Percentiles rank a stretch among this genome's conserved stretches.
Evolutionary conservation across 2,888 invertebrate genomes (phyloP).

Genomic region (Epiblema foenella): DNA sequence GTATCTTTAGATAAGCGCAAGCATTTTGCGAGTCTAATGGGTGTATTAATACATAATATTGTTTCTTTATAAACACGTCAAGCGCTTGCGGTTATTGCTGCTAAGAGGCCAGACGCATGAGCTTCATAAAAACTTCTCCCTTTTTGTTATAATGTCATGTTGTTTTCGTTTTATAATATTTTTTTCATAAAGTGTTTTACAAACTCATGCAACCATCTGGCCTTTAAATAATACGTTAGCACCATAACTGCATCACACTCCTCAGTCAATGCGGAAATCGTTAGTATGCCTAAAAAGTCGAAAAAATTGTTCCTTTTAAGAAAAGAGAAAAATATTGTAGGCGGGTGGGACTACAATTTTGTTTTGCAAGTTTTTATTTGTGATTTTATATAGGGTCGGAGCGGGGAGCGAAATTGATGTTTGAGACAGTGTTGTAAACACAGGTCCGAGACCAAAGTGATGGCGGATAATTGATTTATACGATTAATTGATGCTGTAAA

Average conservation of each 20-base stretch:
- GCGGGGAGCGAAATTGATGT: constrained; percentile 18
- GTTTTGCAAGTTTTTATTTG: neutral
- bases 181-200: neutral
- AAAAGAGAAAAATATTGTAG: constrained; percentile 6
- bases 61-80: neutral
- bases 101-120: constrained; percentile 7
- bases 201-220: constrained; percentile 16
- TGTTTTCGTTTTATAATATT: constrained; percentile 9
- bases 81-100: neutral
- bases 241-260: constrained; percentile 15
- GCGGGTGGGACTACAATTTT: constrained; percentile 9
- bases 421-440: constrained; percentile 28
- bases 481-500: constrained; percentile 35
- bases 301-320: constrained; percentile 7
- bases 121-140: neutral
- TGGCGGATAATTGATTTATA: constrained; percentile 37
- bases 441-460: constrained; percentile 30
- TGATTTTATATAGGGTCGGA: constrained; percentile 18
- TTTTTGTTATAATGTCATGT: constrained; percentile 21
- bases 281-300: constrained; percentile 25
- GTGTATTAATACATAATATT: neutral
- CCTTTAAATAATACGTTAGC: neutral
- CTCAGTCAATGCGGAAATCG: neutral
- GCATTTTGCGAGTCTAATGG: neutral
- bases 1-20: neutral